Percentiles rank a stretch among this genome's conserved stretches.
These are phyloP conservation scores for Nomada fucata DNA, from an alignment of 2,888 invertebrate species.

Conservation along the genomic window DNA sequence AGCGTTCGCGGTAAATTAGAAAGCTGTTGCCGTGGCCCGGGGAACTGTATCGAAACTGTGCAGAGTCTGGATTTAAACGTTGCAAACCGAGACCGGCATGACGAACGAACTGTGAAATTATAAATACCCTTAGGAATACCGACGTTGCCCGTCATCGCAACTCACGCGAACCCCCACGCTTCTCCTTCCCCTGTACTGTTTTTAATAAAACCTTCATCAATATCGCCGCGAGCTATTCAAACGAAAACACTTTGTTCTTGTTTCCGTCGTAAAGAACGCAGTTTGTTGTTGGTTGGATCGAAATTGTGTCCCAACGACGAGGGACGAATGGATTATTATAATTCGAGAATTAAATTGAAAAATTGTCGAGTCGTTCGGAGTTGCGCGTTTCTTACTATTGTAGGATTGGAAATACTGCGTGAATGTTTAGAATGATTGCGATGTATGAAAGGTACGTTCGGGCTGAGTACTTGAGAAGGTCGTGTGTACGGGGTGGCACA, in stretches of 20 bases:
- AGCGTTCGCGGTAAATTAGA: conserved; percentile 26
- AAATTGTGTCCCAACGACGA: conserved; percentile 14
- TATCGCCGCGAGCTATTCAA: conserved; percentile 22
- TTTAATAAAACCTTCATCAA: conserved; percentile 36
- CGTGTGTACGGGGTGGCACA: too few relatives aligned
- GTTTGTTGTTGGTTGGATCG: background rate
- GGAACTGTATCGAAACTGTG: background rate
- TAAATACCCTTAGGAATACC: conserved; percentile 37
- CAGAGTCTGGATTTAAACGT: conserved; percentile 8
- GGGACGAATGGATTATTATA: background rate
- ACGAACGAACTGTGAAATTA: conserved; percentile 37
- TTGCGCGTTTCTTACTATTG: background rate
- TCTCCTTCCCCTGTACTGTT: background rate
- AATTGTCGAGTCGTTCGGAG: background rate
- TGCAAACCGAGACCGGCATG: background rate
- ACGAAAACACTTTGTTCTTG: background rate
- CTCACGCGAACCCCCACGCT: background rate
- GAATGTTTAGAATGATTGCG: too few relatives aligned
- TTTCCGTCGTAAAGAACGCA: background rate
- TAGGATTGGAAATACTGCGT: too few relatives aligned
- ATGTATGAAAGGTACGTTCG: too few relatives aligned
- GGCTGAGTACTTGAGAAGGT: too few relatives aligned
- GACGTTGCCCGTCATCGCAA: conserved; percentile 12
- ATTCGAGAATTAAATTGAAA: conserved; percentile 5
- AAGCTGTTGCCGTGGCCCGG: background rate